These are phyloP conservation scores for Python bivittatus DNA, from an alignment of 2,113 vertebrate species.

Conservation along the genomic window DNA sequence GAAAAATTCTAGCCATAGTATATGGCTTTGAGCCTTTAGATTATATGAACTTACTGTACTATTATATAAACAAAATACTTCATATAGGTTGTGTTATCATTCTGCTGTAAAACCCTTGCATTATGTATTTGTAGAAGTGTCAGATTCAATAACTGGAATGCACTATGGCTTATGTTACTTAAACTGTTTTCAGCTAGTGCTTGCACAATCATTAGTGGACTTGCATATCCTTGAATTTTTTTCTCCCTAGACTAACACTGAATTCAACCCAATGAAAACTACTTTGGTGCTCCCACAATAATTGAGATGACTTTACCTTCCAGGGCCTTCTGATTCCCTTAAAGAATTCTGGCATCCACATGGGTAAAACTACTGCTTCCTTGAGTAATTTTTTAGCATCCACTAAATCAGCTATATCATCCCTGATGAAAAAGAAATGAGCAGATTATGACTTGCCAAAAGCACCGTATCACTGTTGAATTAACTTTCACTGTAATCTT, in stretches of 20 bases:
- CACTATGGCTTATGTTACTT: neutral
- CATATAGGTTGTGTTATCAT: neutral
- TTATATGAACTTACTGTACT: neutral
- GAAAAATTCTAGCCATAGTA: neutral
- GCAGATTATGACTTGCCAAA: slow-evolving; percentile 33
- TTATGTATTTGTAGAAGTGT: neutral
- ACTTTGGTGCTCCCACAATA: neutral
- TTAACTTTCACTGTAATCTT: neutral
- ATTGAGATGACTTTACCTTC: slow-evolving; percentile 81
- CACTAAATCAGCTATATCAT: slow-evolving; percentile 94
- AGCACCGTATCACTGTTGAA: slow-evolving; percentile 8
- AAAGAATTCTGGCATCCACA: slow-evolving; percentile 99
- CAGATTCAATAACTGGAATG: neutral
- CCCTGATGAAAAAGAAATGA: slow-evolving; percentile 75
- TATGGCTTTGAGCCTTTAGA: neutral
- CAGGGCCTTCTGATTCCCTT: slow-evolving; percentile 96
- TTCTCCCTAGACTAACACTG: neutral
- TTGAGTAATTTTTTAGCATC: slow-evolving; percentile 96
- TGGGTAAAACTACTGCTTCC: slow-evolving; percentile 94
- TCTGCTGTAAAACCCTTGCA: neutral
- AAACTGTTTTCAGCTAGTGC: neutral
- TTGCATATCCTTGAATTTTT: neutral
- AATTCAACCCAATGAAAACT: slow-evolving; percentile 29
- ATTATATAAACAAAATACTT: slow-evolving; percentile 3
- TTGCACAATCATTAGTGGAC: neutral